phyloP scores from a whole-genome alignment of 2,797 vertebrate genomes.

The Muscicapa comitata region DNA sequence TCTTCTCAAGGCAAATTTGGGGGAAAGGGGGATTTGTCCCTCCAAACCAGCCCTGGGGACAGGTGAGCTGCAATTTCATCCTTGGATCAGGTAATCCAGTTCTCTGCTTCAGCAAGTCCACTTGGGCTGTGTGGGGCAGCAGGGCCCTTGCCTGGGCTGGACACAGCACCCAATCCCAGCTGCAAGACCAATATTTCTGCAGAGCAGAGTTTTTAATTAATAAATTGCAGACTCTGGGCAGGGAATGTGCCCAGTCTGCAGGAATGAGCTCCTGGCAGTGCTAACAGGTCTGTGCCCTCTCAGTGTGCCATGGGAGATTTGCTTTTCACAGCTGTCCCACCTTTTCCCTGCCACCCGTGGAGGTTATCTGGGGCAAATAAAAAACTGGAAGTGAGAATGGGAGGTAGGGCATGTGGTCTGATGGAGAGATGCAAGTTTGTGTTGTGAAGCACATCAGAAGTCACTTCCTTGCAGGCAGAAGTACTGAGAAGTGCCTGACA shows the following conservation, averaged over 20 bases:
- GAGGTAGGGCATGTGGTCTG: background rate
- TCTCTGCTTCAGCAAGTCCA: constrained; percentile 26
- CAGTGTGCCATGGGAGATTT: constrained; percentile 66
- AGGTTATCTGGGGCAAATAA: constrained; percentile 64
- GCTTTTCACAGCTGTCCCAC: constrained; percentile 11
- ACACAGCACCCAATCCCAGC: constrained; percentile 69
- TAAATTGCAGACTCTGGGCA: constrained; percentile 27
- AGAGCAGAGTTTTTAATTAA: background rate
- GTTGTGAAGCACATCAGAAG: background rate
- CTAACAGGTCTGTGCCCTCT: background rate
- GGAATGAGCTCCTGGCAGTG: background rate
- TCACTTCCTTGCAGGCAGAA: background rate
- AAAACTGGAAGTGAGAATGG: constrained; percentile 42
- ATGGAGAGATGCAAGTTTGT: constrained; percentile 6
- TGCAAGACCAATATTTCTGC: background rate
- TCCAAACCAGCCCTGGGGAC: background rate
- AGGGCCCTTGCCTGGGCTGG: constrained; percentile 3
- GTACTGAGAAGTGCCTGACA: background rate
- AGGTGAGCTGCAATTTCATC: background rate
- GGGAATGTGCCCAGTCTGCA: background rate
- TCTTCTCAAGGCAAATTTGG: background rate
- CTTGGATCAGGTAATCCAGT: background rate
- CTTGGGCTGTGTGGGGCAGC: background rate
- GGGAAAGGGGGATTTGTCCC: background rate
- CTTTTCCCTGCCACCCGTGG: constrained; percentile 16